Base-by-base conservation (phyloP, 2,797 vertebrate genomes). In the Sarcophilus harrisii region DNA sequence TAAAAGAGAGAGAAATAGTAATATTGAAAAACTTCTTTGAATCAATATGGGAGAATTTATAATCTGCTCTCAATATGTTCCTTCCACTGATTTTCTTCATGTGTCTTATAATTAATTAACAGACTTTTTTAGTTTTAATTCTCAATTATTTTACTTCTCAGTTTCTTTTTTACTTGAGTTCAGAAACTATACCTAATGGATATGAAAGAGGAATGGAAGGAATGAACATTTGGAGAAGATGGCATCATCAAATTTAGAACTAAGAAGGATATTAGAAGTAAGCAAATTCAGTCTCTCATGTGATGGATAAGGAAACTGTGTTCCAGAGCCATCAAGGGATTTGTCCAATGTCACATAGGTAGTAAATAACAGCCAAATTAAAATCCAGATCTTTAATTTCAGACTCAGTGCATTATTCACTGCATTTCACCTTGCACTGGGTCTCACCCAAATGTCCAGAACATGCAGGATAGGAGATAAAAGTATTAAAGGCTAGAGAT, bases 21-120 rank as follows among this genome's bases (percentile, higher is more conserved):
- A 93, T 92, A 28, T 90, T 28, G 27, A 96, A 95, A 93, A 32
- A 1, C 55, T 49, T 94, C 96, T 97, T 92, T 52, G 92, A 93
- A 58, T 57, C 6, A 90, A 96, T 95, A 2, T 95, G 62, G 2
- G 90, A 90, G 45, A 94, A 92, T 29, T 92, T 90, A 91, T 95
- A 93, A 93, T 92, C 73, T 45, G 9, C n/a, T 32, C 21, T 96
- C 54, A 93, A 92, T 62, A 8, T 81, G 49, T 90, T 93, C 49
- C 13, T 96, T 58, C 62, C 94, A 66, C 81, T 91, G 16, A 5
- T 8, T 0, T 60, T 55, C 12, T 81, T 81, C 18, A 24, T 45
- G 38, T 91, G 49, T 92, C 21, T 92, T 97, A 95, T 62, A 91
- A 96, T 58, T 2, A 91, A 52, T 1, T 38, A 90, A 60, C 21